Percentiles rank a stretch among this genome's conserved stretches.
Evolutionary conservation across 2,797 vertebrate genomes (phyloP).

Genomic region (Ciconia nigra): DNA sequence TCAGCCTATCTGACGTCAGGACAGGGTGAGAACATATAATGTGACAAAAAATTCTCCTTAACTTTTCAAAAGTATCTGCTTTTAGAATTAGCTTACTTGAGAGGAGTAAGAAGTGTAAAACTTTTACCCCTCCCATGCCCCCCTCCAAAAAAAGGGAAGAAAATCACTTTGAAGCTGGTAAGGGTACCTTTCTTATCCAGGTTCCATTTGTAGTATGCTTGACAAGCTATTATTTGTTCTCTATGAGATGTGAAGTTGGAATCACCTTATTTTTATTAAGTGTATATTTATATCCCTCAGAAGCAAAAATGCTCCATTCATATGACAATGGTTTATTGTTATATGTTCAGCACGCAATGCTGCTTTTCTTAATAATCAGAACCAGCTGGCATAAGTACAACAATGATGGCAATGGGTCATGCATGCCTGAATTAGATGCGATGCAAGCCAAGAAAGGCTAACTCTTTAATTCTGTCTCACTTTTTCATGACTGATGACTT

Average conservation of each 20-base stretch:
- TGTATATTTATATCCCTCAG: constrained; percentile 63
- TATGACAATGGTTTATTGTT: constrained; percentile 73
- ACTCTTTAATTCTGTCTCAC: constrained; percentile 67
- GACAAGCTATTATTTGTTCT: constrained; percentile 27
- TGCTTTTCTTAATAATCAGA: constrained; percentile 77
- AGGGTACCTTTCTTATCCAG: not conserved
- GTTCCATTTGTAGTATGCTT: not conserved
- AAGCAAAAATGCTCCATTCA: constrained; percentile 62
- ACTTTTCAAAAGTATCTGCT: not conserved
- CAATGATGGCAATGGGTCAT: constrained; percentile 68
- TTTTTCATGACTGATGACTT: constrained; percentile 73
- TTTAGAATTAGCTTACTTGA: not conserved
- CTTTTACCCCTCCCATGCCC: not conserved
- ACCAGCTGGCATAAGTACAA: constrained; percentile 71
- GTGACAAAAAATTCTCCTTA: not conserved
- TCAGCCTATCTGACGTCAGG: not conserved
- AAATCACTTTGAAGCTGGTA: not conserved
- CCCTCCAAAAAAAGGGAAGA: not conserved
- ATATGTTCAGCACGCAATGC: constrained; percentile 61
- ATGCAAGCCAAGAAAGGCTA: constrained; percentile 65
- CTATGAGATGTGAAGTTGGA: constrained; percentile 22
- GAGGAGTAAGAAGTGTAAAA: not conserved
- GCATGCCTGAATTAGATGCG: constrained; percentile 65
- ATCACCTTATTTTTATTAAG: constrained; percentile 63
- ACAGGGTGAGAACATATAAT: not conserved